Conservation (phyloP, 2,797 vertebrate genomes). For the Crocidura indochinensis region DNA sequence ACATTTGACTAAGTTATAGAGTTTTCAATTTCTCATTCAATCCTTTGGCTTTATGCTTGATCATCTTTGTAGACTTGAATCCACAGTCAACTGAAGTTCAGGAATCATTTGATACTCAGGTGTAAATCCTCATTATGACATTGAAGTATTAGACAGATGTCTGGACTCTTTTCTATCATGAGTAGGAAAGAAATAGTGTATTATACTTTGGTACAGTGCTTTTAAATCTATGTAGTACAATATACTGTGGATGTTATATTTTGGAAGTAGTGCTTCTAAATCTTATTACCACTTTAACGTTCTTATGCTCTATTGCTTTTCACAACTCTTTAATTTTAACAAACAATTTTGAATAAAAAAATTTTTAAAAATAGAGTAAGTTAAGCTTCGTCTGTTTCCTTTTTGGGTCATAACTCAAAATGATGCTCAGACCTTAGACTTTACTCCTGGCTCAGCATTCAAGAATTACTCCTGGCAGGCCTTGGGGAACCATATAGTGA, state of each 20-base stretch:
- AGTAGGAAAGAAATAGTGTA: too few species aligned
- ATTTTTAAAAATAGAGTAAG: background rate
- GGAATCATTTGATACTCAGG: background rate
- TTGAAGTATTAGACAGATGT: background rate
- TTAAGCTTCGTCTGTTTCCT: too few species aligned
- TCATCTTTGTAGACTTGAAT: constrained; percentile 27
- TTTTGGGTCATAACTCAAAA: too few species aligned
- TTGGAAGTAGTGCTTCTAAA: background rate
- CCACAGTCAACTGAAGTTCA: constrained; percentile 25
- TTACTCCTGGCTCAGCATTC: too few species aligned
- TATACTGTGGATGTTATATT: too few species aligned
- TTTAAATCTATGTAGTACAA: too few species aligned
- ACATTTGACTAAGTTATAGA: constrained; percentile 67
- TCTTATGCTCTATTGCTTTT: background rate
- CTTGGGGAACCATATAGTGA: too few species aligned
- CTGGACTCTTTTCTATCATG: background rate
- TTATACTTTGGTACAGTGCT: too few species aligned
- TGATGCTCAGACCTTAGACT: too few species aligned
- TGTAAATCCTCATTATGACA: background rate
- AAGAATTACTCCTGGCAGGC: too few species aligned
- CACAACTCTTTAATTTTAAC: constrained; percentile 14
- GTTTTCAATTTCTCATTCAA: constrained; percentile 49
- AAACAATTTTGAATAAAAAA: constrained; percentile 42
- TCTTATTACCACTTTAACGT: background rate
- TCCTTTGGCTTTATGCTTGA: constrained; percentile 47